These are phyloP conservation scores for Yasuhikotakia modesta DNA, from an alignment of 2,797 vertebrate genomes.

Conservation along the genomic window DNA sequence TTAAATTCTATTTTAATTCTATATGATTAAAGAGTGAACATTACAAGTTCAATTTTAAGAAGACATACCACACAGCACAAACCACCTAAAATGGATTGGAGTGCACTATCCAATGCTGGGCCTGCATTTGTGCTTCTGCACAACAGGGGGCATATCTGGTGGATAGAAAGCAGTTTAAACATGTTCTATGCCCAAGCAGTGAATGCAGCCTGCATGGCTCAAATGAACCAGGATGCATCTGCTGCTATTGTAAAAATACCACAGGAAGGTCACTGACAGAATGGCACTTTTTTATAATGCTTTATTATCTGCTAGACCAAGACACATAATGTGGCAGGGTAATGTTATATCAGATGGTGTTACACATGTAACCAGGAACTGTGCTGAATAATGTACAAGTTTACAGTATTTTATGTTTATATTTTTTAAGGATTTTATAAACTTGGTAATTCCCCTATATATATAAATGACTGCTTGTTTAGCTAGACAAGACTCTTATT, in stretches of 20 bases:
- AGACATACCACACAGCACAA: not conserved
- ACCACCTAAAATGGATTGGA: not conserved
- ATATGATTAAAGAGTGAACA: too few species aligned
- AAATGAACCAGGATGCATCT: constrained; percentile 40
- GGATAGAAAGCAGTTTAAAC: constrained; percentile 30
- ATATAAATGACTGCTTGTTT: too few species aligned
- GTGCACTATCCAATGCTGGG: not conserved
- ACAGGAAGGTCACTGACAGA: constrained; percentile 23
- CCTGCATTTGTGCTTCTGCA: constrained; percentile 24
- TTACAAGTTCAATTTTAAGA: too few species aligned
- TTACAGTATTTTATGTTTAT: too few species aligned
- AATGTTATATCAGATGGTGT: not conserved
- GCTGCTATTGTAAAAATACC: constrained; percentile 29
- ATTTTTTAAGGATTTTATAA: too few species aligned
- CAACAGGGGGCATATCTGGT: constrained; percentile 21
- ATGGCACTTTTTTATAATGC: not conserved
- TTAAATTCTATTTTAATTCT: not conserved
- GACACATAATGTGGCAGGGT: not conserved
- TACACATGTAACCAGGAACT: too few species aligned
- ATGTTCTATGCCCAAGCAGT: constrained; percentile 16
- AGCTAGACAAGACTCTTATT: too few species aligned
- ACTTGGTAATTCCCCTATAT: too few species aligned
- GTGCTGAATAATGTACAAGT: too few species aligned
- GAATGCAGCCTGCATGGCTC: not conserved
- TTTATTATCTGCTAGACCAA: not conserved